Evolutionary conservation across 2,888 invertebrate species (phyloP).

Genomic region (Pycnomerus fuliginosus): DNA sequence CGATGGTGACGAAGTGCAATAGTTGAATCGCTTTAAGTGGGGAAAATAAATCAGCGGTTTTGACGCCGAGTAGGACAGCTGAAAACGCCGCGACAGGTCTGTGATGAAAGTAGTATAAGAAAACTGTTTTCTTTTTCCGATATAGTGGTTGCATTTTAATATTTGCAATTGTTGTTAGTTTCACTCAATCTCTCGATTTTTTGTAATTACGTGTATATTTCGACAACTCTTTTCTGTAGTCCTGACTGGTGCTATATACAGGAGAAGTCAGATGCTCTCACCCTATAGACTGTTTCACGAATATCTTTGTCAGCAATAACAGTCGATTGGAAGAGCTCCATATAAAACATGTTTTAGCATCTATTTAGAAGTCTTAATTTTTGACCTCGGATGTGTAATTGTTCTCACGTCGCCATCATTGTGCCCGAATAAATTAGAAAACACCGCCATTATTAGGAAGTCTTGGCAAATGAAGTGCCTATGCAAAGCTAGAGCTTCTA

Average conservation of each 20-base stretch:
- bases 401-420: too few relatives aligned
- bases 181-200: conserved; percentile 27
- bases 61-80: conserved; percentile 38
- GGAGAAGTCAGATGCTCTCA: too few relatives aligned
- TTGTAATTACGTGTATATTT: conserved; percentile 44
- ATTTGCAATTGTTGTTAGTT: conserved; percentile 43
- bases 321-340: too few relatives aligned
- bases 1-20: conserved; percentile 22
- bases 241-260: conserved; percentile 54
- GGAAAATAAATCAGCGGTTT: conserved; percentile 26
- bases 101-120: conserved; percentile 46
- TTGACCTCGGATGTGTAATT: too few relatives aligned
- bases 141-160: conserved; percentile 11
- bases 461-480: too few relatives aligned
- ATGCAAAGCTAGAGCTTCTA: too few relatives aligned
- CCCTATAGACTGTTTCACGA: too few relatives aligned
- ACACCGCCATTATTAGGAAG: too few relatives aligned
- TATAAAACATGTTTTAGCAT: too few relatives aligned
- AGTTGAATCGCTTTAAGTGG: conserved; percentile 29
- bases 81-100: conserved; percentile 43
- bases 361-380: too few relatives aligned
- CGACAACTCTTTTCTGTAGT: conserved; percentile 44
- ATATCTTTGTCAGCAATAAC: too few relatives aligned
- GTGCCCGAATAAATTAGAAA: too few relatives aligned
- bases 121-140: conserved; percentile 26